Percentiles rank a stretch among this genome's conserved stretches.
Evolutionary conservation across 2,113 vertebrate genomes (phyloP).

Genomic region (Fulmarus glacialis): DNA sequence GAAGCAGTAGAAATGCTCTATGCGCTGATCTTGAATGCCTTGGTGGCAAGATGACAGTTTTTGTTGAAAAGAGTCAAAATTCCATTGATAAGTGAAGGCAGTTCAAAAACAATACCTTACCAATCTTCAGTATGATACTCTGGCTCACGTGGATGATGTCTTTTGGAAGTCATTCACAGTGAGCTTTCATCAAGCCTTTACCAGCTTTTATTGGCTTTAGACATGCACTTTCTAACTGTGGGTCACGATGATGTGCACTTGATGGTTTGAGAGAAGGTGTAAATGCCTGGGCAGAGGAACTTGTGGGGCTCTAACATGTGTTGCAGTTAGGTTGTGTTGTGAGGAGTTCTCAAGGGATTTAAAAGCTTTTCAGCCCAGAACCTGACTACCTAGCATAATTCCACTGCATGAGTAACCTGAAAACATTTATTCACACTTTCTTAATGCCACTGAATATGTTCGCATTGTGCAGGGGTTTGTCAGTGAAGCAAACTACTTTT

Average conservation of each 20-base stretch:
- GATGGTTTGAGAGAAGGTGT: conserved; percentile 65
- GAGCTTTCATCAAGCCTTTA: conserved; percentile 68
- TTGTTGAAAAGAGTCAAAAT: conserved; percentile 53
- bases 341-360: conserved; percentile 42
- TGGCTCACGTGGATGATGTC: conserved; percentile 62
- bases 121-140: conserved; percentile 8
- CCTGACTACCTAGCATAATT: conserved; percentile 23
- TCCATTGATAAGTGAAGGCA: conserved; percentile 5
- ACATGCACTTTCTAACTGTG: conserved; percentile 60
- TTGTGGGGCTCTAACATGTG: conserved; percentile 58
- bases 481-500: conserved; percentile 17
- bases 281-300: conserved; percentile 56
- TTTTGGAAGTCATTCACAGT: conserved; percentile 69
- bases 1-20: conserved; percentile 65
- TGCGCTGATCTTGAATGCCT: conserved; percentile 58
- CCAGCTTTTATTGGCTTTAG: conserved; percentile 67
- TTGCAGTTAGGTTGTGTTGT: conserved; percentile 58
- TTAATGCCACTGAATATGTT: conserved; percentile 4
- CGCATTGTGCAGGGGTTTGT: background rate
- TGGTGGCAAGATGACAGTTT: conserved; percentile 54
- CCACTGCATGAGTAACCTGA: conserved; percentile 46
- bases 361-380: conserved; percentile 40
- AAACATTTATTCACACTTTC: conserved; percentile 14
- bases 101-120: conserved; percentile 20
- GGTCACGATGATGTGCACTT: conserved; percentile 55